Evolutionary conservation across 2,797 vertebrate species (phyloP), one percentile per base, ranked within the genome.

Genomic region (Lepus oiostolus): DNA sequence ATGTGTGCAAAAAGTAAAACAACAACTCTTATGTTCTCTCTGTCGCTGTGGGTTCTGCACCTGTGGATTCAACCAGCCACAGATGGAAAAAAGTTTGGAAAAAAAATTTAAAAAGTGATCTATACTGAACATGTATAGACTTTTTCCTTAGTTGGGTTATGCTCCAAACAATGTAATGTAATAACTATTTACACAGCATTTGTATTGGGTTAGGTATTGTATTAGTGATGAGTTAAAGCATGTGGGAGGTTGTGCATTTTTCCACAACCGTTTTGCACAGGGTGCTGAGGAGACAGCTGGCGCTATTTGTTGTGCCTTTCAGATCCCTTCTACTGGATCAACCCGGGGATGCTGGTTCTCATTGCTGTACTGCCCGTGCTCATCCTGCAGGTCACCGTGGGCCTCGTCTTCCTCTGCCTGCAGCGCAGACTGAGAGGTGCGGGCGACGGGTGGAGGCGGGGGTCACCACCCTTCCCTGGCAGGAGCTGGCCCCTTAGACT

Each of bases 271-370:
- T 21, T 21, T 58, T 58, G 54, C 54, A 58, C 54, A 58, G 65
- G 35, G 22, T 7, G 50, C 26, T 32, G 47, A 8, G 63, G 22
- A 19, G 30, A 24, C 35, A 26, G 13, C 0, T 30, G 13, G 7
- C 68, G 19, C 58, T 16, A 30, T 19, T 1, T 0, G 14, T 93
- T 86, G 47, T 96, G 58, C 58, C 74, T 97, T 97, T 79, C 96
- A 97, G 97, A 97, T 63, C 97, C 96, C 77, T 97, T 95, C 96
- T 96, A 96, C 77, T 97, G 97, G 96, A 63, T 97, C 86, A 96
- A 22, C 70, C 97, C 97, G 0, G 92, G 88, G 0, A 62, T 96
- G 81, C 96, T 97, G 94, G 93, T 89, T 26, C 88, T 96, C 63
- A 77, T 97, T 0, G 96, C 97, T 0, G 65, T 97, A 65, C 92